Evolutionary conservation across 1,140 invertebrate genomes (phyloP).

Genomic region (Trachymyrmex cornetzi): DNA sequence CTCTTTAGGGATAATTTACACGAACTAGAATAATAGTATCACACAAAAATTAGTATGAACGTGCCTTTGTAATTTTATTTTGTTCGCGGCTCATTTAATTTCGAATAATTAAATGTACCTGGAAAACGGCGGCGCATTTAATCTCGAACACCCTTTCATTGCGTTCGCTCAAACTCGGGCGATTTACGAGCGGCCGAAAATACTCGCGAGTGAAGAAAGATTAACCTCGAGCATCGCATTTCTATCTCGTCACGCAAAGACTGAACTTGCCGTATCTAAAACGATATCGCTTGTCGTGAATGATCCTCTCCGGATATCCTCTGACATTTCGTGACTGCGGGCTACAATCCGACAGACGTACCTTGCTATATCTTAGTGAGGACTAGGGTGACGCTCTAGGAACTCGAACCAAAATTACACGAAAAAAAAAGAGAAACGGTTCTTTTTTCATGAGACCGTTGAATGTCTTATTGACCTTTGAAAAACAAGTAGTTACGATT

Average conservation of each 20-base stretch:
- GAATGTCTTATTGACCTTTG: not conserved
- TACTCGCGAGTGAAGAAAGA: conserved; percentile 47
- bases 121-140: conserved; percentile 14
- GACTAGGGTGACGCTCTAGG: conserved; percentile 29
- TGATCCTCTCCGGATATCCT: conserved; percentile 48
- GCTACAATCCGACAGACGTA: conserved; percentile 58
- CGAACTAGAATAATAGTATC: not conserved
- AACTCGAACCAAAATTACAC: conserved; percentile 30
- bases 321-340: conserved; percentile 79
- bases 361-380: not conserved
- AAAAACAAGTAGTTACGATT: not conserved
- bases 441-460: conserved; percentile 41
- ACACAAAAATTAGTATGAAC: not conserved
- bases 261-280: conserved; percentile 54
- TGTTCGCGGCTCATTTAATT: not conserved
- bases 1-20: not conserved
- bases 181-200: conserved; percentile 64
- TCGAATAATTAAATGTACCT: not conserved
- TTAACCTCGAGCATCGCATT: conserved; percentile 45
- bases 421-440: not conserved
- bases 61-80: not conserved
- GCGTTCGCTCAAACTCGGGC: conserved; percentile 21
- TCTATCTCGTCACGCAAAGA: conserved; percentile 70
- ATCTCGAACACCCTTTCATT: conserved; percentile 10
- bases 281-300: conserved; percentile 57